These are phyloP conservation scores for Parthenolecanium corni DNA, from an alignment of 2,888 invertebrate genomes.

Conservation along the genomic window DNA sequence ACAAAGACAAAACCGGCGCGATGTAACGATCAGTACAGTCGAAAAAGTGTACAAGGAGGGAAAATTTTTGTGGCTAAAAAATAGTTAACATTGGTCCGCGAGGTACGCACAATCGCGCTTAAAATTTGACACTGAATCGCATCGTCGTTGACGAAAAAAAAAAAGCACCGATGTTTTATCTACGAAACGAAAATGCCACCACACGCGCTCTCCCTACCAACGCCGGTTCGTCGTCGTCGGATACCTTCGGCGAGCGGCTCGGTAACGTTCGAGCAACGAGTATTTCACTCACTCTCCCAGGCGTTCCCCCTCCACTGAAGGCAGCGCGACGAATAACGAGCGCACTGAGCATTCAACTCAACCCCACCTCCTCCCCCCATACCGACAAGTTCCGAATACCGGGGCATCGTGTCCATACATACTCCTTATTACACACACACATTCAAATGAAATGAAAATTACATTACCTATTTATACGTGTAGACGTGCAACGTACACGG, in stretches of 20 bases:
- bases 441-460: too few relatives aligned
- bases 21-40: too few relatives aligned
- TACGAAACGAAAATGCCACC: not conserved
- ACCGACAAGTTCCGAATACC: too few relatives aligned
- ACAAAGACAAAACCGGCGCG: not conserved
- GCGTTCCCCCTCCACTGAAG: not conserved
- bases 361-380: too few relatives aligned
- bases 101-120: conserved; percentile 6
- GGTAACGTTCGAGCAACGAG: not conserved
- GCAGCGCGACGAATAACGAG: not conserved
- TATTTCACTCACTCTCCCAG: not conserved
- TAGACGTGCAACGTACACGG: too few relatives aligned
- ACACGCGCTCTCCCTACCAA: not conserved
- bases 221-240: not conserved
- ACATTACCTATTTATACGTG: too few relatives aligned
- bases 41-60: not conserved
- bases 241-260: not conserved
- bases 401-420: too few relatives aligned
- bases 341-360: too few relatives aligned
- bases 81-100: conserved; percentile 8
- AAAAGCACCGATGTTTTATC: too few relatives aligned
- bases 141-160: not conserved
- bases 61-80: not conserved
- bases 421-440: too few relatives aligned
- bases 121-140: conserved; percentile 4